Base-by-base conservation (phyloP, 1,140 invertebrate genomes). In the Zaprionus ghesquierei region DNA sequence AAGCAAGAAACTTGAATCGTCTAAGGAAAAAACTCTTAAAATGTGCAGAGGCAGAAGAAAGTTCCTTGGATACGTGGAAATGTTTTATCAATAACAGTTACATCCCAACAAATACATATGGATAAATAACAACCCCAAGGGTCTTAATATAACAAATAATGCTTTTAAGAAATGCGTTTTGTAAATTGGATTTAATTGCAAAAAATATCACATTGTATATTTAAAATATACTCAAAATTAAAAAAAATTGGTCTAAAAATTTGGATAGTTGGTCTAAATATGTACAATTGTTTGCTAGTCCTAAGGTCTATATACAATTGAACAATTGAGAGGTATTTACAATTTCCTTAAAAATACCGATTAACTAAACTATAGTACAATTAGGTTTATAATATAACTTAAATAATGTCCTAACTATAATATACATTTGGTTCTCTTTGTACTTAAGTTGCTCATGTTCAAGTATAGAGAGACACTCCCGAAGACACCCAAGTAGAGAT, bases 161-260 rank as follows among this genome's bases (percentile, higher is more conserved):
- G n/a, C 23, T 29, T 50, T 66, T 53, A 9, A 59, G n/a, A 49
- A 20, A 20, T 55, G 35, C 3, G n/a, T 66, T 60, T 25, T 29
- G 53, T 85, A 65, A 69, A 85, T 80, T 75, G 31, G 1, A 79
- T 81, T 86, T 87, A 79, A 86, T 86, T 86, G 78, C 81, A 71
- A 35, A 41, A 25, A 69, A 62, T 78, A 87, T 86, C 79, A 82
- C 75, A 62, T n/a, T 29, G 56, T 75, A 79, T 79, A 81, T 86
- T 86, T 75, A 70, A n/a, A n/a, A 84, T 80, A 84, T 85, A 73
- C 58, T 27, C 18, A 29, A 60, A 29, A 25, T 53, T 15, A 18
- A 46, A 63, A 54, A 51, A 50, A n/a, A n/a, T n/a, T 35, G 23
- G 23, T 20, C 29, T 62, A 62, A 51, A 61, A 33, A 61, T 50